These are phyloP conservation scores for Beroe forskalii DNA, from an alignment of 37 sponge, comb jelly and placozoan genomes.

Conservation along the genomic window DNA sequence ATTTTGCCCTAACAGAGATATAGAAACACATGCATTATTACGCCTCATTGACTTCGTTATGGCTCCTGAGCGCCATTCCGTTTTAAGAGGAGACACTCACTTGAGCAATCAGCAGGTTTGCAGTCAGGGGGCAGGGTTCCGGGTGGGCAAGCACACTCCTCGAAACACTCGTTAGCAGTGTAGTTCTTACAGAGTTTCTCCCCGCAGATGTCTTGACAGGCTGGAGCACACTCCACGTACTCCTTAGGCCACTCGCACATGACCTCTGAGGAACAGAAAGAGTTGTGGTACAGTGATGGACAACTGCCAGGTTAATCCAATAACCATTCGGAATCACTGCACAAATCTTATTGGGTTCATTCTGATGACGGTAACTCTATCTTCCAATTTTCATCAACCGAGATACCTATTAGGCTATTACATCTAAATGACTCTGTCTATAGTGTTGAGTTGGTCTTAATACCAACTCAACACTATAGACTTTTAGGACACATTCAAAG, in stretches of 20 bases:
- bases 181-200: slow-evolving; percentile 39
- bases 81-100: not conserved
- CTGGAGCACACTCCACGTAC: slow-evolving; percentile 36
- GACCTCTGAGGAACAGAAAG: slow-evolving; percentile 13
- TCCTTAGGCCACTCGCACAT: slow-evolving; percentile 65
- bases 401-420: no score
- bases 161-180: slow-evolving; percentile 45
- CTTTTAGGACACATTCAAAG: no score
- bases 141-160: slow-evolving; percentile 33
- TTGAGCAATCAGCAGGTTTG: not conserved
- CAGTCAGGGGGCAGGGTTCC: slow-evolving; percentile 43
- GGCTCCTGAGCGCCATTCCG: no score
- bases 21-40: not conserved
- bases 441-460: no score
- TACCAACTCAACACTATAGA: no score
- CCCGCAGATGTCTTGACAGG: slow-evolving; percentile 62
- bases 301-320: no score
- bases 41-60: no score
- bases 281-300: not conserved
- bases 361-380: no score
- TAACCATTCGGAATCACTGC: no score
- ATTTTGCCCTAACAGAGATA: not conserved
- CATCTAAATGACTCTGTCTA: no score
- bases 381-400: no score
- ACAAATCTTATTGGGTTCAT: no score